Evolutionary conservation across 2,797 vertebrate genomes (phyloP).

Genomic region (Macrochelys suwanniensis): DNA sequence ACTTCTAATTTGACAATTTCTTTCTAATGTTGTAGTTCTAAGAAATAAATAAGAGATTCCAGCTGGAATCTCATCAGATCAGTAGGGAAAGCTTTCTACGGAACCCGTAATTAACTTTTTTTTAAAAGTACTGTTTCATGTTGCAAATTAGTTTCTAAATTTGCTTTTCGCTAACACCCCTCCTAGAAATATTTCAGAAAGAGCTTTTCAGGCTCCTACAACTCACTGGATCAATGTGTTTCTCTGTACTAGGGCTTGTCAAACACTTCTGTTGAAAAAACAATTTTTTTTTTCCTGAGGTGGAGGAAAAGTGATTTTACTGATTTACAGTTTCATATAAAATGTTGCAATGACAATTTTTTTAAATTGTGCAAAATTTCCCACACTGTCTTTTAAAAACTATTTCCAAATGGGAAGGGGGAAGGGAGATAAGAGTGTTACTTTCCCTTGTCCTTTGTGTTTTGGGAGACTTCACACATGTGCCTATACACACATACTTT

Average conservation of each 20-base stretch:
- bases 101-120: not conserved
- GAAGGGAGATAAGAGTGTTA: not conserved
- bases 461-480: not conserved
- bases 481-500: not conserved
- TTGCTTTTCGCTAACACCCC: not conserved
- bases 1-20: not conserved
- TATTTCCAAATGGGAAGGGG: not conserved
- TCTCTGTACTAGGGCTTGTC: not conserved
- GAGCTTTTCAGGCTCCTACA: not conserved
- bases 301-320: not conserved
- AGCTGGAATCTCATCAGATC: not conserved
- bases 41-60: not conserved
- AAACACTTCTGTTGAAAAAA: not conserved
- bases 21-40: not conserved
- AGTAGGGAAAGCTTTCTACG: not conserved
- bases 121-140: not conserved
- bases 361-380: not conserved
- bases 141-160: not conserved
- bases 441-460: not conserved
- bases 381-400: not conserved
- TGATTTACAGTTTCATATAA: not conserved
- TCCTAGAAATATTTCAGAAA: not conserved
- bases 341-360: not conserved
- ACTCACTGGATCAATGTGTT: not conserved
- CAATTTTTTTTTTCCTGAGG: too few relatives aligned